These are phyloP conservation scores for Steinernema feltiae DNA, from an alignment of 1,140 invertebrate species.

Conservation along the genomic window DNA sequence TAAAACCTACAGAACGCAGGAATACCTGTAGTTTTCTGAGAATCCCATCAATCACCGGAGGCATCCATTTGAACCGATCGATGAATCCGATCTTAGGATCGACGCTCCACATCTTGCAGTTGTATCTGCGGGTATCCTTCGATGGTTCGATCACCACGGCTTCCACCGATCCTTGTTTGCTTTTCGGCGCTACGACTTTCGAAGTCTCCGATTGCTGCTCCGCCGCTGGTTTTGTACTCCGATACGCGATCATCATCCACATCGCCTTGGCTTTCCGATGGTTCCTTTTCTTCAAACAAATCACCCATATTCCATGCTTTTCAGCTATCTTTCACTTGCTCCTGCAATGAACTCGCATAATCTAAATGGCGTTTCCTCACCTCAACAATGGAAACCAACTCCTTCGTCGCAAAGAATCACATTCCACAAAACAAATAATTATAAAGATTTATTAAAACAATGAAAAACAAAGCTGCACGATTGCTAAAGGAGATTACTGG, in stretches of 20 bases:
- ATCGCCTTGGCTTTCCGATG: not conserved
- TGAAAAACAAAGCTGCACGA: no score
- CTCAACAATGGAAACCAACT: conserved; percentile 47
- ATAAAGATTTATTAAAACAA: no score
- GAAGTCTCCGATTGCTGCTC: conserved; percentile 29
- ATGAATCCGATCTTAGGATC: conserved; percentile 85
- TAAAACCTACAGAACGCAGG: not conserved
- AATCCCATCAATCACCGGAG: conserved; percentile 52
- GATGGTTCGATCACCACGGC: conserved; percentile 9
- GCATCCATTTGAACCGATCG: conserved; percentile 44
- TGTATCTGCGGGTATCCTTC: conserved; percentile 63
- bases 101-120: conserved; percentile 91
- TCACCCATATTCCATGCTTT: not conserved
- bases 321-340: conserved; percentile 43
- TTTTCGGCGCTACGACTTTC: conserved; percentile 15
- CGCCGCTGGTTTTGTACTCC: not conserved
- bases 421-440: no score
- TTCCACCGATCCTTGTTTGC: conserved; percentile 23
- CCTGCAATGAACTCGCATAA: conserved; percentile 26
- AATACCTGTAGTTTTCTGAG: conserved; percentile 45
- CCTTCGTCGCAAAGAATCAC: no score
- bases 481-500: no score
- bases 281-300: not conserved
- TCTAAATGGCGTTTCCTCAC: no score
- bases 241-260: not conserved